Evolutionary conservation across 2,113 vertebrate species (phyloP).

Genomic region (Strix aluco): DNA sequence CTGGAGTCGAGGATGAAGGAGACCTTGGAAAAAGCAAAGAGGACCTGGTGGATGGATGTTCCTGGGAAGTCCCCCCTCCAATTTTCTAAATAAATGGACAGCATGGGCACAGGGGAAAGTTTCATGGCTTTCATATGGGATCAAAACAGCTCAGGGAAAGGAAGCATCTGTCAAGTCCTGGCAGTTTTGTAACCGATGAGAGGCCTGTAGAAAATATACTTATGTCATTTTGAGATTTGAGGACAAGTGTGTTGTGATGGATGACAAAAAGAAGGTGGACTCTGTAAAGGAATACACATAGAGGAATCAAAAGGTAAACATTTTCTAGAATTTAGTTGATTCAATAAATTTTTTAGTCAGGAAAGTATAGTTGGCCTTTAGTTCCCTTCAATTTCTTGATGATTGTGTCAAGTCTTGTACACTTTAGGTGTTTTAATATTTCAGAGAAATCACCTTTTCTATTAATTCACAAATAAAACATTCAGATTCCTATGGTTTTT

Average conservation of each 20-base stretch:
- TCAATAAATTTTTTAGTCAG: neutral
- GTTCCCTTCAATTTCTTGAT: neutral
- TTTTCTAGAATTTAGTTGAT: neutral
- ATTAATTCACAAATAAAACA: neutral
- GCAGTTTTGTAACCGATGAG: fast-evolving
- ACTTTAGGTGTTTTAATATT: fast-evolving
- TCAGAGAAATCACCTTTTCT: neutral
- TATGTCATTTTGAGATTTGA: neutral
- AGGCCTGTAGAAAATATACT: neutral
- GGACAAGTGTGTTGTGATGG: fast-evolving
- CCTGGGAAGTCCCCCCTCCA: fast-evolving
- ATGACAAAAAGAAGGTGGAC: neutral
- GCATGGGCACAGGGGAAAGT: fast-evolving
- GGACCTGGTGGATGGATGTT: fast-evolving
- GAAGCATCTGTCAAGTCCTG: fast-evolving
- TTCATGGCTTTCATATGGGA: fast-evolving
- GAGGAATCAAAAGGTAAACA: neutral
- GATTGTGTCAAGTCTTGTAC: neutral
- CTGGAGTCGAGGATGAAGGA: fast-evolving
- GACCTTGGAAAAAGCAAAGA: neutral
- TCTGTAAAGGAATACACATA: fast-evolving
- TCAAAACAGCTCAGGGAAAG: fast-evolving
- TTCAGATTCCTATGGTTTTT: neutral
- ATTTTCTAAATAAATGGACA: fast-evolving
- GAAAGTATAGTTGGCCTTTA: neutral